Evolutionary conservation across 2,888 invertebrate species (phyloP), one percentile per base, ranked within the genome.

Genomic region (Pterobdella sp.): DNA sequence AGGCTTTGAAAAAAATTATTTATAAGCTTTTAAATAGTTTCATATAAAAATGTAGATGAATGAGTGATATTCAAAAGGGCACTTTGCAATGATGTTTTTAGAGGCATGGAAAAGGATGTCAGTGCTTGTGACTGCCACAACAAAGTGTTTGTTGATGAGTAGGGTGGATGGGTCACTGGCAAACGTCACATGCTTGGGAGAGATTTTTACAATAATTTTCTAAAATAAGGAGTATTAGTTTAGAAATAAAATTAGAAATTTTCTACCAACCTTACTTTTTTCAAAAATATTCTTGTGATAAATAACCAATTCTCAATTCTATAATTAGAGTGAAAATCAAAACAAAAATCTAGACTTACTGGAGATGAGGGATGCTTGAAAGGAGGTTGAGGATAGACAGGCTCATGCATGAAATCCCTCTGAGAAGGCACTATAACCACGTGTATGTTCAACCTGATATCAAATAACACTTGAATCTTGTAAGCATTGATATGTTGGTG

Each of bases 31-130:
- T n/a, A n/a, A n/a, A n/a, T n/a, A n/a, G n/a, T n/a, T n/a, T n/a
- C n/a, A n/a, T n/a, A n/a, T n/a, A n/a, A n/a, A n/a, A n/a, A n/a
- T n/a, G n/a, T n/a, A n/a, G n/a, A n/a, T n/a, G n/a, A n/a, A 71
- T 29, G 32, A 34, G 35, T 4, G 26, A 63, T 18, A 18, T 14
- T 18, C 34, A 42, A 56, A n/a, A n/a, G 22, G 87, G 88, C 85
- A 91, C 90, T 86, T 82, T 0, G 88, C 87, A 78, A 92, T 87
- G 84, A 94, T 94, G 80, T 90, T 89, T 79, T 89, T 89, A 66
- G 90, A 88, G 37, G 94, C 84, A 81, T 94, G 91, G 85, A 91
- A 90, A 10, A 94, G 84, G 63, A 91, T 86, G 82, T 95, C 95
- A 0, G 89, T 89, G 35, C 93, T 89, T 1, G 93, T 93, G 35